These are phyloP conservation scores for Gobiocypris rarus DNA, from an alignment of 2,113 vertebrate genomes.

Conservation along the genomic window DNA sequence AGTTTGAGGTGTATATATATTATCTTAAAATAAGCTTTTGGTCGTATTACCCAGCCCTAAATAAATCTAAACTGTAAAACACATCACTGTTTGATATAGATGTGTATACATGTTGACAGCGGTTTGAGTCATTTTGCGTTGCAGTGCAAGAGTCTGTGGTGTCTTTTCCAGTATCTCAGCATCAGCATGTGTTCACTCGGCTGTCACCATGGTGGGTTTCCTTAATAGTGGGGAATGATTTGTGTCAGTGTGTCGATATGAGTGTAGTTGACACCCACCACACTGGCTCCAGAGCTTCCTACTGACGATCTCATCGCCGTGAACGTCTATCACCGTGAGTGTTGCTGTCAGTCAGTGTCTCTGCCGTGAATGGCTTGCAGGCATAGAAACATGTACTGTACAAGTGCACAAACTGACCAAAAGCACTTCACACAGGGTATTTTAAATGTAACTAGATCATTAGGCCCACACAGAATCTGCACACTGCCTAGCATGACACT, in stretches of 20 bases:
- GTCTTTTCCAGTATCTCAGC: slow-evolving; percentile 17
- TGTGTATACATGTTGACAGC: not conserved
- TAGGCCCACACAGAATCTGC: not conserved
- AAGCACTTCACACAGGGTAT: not conserved
- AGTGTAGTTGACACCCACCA: slow-evolving; percentile 46
- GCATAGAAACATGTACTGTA: not conserved
- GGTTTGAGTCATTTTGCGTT: slow-evolving; percentile 2
- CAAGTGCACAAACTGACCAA: not conserved
- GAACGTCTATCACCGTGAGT: slow-evolving; percentile 42
- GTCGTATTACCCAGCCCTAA: too few species aligned
- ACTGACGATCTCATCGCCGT: slow-evolving; percentile 42
- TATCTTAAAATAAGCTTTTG: too few species aligned
- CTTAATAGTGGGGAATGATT: slow-evolving; percentile 32
- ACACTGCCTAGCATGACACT: not conserved
- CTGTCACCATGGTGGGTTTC: slow-evolving; percentile 50
- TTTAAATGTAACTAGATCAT: not conserved
- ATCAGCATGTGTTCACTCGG: slow-evolving; percentile 30
- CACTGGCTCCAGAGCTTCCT: slow-evolving; percentile 42
- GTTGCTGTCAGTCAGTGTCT: slow-evolving; percentile 45
- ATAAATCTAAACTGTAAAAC: not conserved
- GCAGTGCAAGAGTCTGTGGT: not conserved
- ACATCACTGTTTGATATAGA: not conserved
- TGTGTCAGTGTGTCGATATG: slow-evolving; percentile 43
- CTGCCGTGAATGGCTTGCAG: slow-evolving; percentile 25
- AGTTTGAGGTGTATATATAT: too few species aligned